Evolutionary conservation across 2,888 invertebrate genomes (phyloP), one percentile per base, ranked within the genome.

Genomic region (Copidosoma aretas): DNA sequence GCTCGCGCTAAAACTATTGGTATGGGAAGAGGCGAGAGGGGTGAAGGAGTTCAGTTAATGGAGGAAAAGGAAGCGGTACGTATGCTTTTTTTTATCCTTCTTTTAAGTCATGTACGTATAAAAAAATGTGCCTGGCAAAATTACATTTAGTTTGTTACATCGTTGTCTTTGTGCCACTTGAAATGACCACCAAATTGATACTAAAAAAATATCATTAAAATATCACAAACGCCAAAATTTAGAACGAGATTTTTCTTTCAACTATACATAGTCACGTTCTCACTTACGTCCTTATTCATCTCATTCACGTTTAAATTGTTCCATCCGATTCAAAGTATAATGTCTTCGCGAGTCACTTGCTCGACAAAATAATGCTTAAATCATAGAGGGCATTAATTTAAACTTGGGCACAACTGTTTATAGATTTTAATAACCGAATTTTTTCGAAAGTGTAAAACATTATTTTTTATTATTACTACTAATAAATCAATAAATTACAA

Each of bases 131-230:
- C 2, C 53, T 58, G 64, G 61, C 57, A 32, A 46, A 15, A 46
- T 60, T 32, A 25, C 61, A 52, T 61, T 49, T 32, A 51, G 17
- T 43, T 62, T 19, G 52, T 61, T 41, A 52, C 52, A 59, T 71
- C 61, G 73, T 64, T 60, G 39, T 64, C 57, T 32, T 3, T 8
- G 22, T 39, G n/a, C 63, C 60, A 66, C 60, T 52, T 60, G 32
- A 24, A 64, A 61, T 58, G 22, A 52, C 43, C 14, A 64, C 12
- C 17, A 46, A 32, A 32, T 14, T 63, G 57, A 66, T 24, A 59
- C 62, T 68, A 63, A 56, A 66, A 71, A 66, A 71, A 67, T 63
- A 69, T 60, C 53, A 17, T 56, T 69, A 71, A 67, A 61, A 53
- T 64, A 64, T 22, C 61, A 17, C 39, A 64, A 71, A 69, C 51